These are phyloP conservation scores for Orchesella flavescens DNA, from an alignment of 2,888 invertebrate genomes.

Conservation along the genomic window DNA sequence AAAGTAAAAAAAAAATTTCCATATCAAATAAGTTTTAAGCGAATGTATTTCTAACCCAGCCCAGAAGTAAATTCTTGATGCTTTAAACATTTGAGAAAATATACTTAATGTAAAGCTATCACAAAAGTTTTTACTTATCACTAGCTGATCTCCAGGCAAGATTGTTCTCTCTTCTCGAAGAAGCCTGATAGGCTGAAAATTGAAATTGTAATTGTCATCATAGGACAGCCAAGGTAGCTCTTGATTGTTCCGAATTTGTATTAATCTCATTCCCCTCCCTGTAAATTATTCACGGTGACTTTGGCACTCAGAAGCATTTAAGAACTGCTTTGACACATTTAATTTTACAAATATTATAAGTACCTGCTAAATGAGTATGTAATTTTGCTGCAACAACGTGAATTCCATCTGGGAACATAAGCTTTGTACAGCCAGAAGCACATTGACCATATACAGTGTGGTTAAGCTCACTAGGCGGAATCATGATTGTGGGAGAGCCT, in stretches of 20 bases:
- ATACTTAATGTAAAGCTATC: too few species aligned
- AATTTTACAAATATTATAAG: too few species aligned
- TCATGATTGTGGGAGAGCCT: constrained; percentile 10
- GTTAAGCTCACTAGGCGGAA: constrained; percentile 34
- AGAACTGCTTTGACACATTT: too few species aligned
- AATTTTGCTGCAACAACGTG: constrained; percentile 30
- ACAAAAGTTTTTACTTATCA: not conserved
- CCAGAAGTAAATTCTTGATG: too few species aligned
- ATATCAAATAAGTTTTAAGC: not conserved
- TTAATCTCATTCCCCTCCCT: constrained; percentile 26
- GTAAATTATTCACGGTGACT: too few species aligned
- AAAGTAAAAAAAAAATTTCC: constrained; percentile 1
- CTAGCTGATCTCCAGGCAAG: constrained; percentile 48
- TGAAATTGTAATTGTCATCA: constrained; percentile 55
- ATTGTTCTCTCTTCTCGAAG: constrained; percentile 32
- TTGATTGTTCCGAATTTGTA: constrained; percentile 39
- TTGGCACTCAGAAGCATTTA: too few species aligned
- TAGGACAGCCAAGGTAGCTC: constrained; percentile 38
- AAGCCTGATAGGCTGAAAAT: constrained; percentile 43
- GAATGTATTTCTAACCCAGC: not conserved
- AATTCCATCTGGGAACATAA: constrained; percentile 35
- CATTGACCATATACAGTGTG: constrained; percentile 52
- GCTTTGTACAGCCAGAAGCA: constrained; percentile 27
- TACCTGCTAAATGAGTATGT: constrained; percentile 57
- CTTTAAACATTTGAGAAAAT: too few species aligned